phyloP scores from a whole-genome alignment of 2,888 invertebrate genomes.

The Apamea monoglypha region DNA sequence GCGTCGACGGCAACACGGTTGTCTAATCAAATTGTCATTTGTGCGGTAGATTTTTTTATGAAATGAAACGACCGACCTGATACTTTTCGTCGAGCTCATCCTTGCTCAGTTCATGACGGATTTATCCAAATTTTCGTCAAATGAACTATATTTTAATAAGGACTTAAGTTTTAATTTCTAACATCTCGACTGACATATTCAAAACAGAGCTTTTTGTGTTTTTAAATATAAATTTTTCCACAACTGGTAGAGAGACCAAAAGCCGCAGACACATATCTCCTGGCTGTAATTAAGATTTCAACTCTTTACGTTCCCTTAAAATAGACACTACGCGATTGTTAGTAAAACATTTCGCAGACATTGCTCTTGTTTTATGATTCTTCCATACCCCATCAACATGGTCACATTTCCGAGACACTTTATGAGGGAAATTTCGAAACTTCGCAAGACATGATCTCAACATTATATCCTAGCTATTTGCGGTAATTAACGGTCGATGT shows the following conservation, averaged over 20 bases:
- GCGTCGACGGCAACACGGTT: constrained; percentile 11
- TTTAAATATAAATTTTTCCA: not conserved
- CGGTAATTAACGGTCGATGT: constrained; percentile 63
- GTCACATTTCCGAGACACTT: not conserved
- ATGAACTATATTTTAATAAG: no score
- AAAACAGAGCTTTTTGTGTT: not conserved
- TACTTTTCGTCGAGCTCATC: not conserved
- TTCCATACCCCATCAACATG: not conserved
- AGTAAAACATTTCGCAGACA: not conserved
- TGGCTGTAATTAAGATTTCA: constrained; percentile 3
- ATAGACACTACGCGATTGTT: not conserved
- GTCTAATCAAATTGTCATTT: constrained; percentile 23
- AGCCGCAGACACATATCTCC: not conserved
- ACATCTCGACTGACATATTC: not conserved
- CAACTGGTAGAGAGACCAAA: not conserved
- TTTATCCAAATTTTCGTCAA: not conserved
- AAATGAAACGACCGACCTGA: not conserved
- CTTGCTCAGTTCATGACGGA: not conserved
- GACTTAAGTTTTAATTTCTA: not conserved
- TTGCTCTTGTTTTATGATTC: not conserved
- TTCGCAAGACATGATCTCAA: constrained; percentile 42
- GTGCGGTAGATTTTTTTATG: constrained; percentile 12
- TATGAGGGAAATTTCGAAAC: not conserved
- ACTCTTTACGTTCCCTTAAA: not conserved
- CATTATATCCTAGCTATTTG: constrained; percentile 51